Conservation (phyloP, 2,797 vertebrate genomes). For the Toxotes lorentzi region DNA sequence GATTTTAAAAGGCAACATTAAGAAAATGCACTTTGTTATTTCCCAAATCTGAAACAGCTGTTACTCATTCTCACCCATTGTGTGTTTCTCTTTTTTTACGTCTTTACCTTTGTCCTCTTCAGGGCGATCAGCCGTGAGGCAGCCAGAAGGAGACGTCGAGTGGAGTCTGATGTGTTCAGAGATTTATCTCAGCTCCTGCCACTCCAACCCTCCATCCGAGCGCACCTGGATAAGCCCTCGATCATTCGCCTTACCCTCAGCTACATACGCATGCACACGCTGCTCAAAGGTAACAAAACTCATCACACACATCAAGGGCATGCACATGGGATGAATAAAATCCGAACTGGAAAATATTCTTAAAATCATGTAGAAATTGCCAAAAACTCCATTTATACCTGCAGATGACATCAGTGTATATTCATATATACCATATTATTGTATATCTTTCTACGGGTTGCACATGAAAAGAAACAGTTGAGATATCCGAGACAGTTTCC, state of each 20-base stretch:
- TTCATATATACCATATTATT: background rate
- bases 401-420: background rate
- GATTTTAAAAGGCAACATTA: too few species aligned
- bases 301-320: conserved; percentile 13
- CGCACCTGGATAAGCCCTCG: conserved; percentile 95
- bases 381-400: background rate
- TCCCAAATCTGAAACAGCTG: background rate
- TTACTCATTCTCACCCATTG: background rate
- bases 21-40: background rate
- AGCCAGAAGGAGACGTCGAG: conserved; percentile 90
- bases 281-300: conserved; percentile 83
- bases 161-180: conserved; percentile 93
- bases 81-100: background rate
- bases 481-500: background rate
- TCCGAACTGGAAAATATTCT: too few species aligned
- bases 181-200: conserved; percentile 93
- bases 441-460: background rate
- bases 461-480: background rate
- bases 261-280: conserved; percentile 91
- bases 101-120: conserved; percentile 20
- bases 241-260: conserved; percentile 96
- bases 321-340: background rate
- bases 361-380: too few species aligned
- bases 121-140: conserved; percentile 88
- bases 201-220: conserved; percentile 88